phyloP scores from a whole-genome alignment of 1,140 invertebrate genomes.

The Drosophila erecta region DNA sequence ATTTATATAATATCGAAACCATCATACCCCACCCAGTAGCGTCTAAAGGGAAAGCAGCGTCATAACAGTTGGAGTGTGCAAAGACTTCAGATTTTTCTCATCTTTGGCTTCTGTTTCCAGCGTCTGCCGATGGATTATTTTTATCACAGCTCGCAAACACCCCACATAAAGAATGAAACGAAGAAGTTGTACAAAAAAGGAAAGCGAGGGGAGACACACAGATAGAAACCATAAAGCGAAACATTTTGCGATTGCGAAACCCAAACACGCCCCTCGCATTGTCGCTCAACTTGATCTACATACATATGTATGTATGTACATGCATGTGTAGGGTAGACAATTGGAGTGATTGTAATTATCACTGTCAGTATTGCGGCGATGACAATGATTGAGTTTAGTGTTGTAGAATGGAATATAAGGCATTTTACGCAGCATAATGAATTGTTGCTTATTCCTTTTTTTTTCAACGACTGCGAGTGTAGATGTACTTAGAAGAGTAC shows the following conservation, averaged over 20 bases:
- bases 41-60: constrained; percentile 1
- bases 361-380: constrained; percentile 41
- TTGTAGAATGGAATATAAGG: constrained; percentile 56
- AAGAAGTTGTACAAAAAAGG: constrained; percentile 9
- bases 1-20: background rate
- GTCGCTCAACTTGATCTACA: constrained; percentile 62
- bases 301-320: constrained; percentile 29
- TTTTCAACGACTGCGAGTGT: background rate
- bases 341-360: constrained; percentile 61
- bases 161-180: constrained; percentile 19
- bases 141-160: constrained; percentile 36
- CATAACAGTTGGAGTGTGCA: constrained; percentile 46
- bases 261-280: constrained; percentile 77
- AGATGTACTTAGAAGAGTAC: constrained; percentile 29
- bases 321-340: constrained; percentile 10
- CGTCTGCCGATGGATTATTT: constrained; percentile 44
- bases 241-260: constrained; percentile 72
- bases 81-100: constrained; percentile 34
- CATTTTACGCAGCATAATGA: constrained; percentile 68
- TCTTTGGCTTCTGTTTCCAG: constrained; percentile 32
- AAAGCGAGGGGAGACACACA: constrained; percentile 19
- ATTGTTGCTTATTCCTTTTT: constrained; percentile 43
- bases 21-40: background rate
- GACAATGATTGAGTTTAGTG: constrained; percentile 52
- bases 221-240: constrained; percentile 51